Evolutionary conservation across 2,113 vertebrate species (phyloP), one percentile per base, ranked within the genome.

Genomic region (Brachyhypopomus occidentalis): DNA sequence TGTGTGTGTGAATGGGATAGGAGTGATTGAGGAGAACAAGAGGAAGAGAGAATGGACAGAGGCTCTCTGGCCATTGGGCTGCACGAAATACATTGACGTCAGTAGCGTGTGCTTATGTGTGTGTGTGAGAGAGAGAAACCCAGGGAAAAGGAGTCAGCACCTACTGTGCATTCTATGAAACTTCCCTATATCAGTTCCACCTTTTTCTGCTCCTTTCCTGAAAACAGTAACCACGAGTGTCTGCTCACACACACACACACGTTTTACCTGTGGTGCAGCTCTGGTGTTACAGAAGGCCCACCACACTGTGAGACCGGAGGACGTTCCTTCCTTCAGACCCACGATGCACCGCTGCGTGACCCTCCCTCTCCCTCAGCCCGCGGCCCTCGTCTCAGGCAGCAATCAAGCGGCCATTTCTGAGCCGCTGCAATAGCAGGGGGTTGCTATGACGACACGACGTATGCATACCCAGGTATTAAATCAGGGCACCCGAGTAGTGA

Each of bases 401-500:
- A 30, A 1, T 30, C 30, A 41, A 70, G 25, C 30, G 2, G 62
- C 58, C 45, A 63, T 38, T 66, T 36, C 48, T 70, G 36, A 41
- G 2, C 66, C 60, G 48, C 72, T 62, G 27, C 36, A 76, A 36
- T 74, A 64, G 36, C 62, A 48, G 48, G 11, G 41, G 14, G 80
- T 76, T 82, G 64, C 73, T 48, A 82, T 82, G 73, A 71, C 73
- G 67, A 82, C 80, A 27, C 70, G 2, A 41, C 1, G 9, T 25
- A 16, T 48, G 41, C 55, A 45, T 27, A 56, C 56, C 69, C 45
- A 80, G 69, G 8, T 52, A 75, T 64, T 72, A n/a, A 72, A 72
- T 72, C 20, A 64, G 16, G 22, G 56, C 73, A 62, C 73, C 2
- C 7, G 55, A 77, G 63, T 60, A 45, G 58, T 48, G 38, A 41